Conservation (phyloP, 2,113 vertebrate genomes). For the Plotosus lineatus region DNA sequence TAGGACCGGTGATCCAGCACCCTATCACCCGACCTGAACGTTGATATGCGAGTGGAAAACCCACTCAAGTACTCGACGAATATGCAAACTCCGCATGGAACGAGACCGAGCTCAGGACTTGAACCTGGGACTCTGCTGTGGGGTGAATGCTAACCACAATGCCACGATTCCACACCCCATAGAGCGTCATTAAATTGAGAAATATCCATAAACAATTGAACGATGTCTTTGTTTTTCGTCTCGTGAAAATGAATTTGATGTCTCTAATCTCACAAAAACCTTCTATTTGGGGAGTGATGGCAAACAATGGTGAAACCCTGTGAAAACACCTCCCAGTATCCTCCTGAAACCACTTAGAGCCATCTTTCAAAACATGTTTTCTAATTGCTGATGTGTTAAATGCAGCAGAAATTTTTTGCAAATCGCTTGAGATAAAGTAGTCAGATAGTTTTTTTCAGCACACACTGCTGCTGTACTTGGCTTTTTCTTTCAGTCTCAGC, state of each 20-base stretch:
- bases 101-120: no score
- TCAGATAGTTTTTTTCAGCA: constrained; percentile 2
- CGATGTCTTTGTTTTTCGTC: constrained; percentile 51
- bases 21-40: no score
- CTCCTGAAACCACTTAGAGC: background rate
- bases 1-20: no score
- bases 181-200: constrained; percentile 79
- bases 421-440: background rate
- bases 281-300: background rate
- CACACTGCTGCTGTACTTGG: background rate
- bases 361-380: background rate
- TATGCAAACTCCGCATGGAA: no score
- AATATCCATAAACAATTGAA: constrained; percentile 77
- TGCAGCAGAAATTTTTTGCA: constrained; percentile 1
- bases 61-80: no score
- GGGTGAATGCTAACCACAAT: no score
- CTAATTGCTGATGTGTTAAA: constrained; percentile 13
- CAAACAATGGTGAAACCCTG: constrained; percentile 5
- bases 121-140: no score
- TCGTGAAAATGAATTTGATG: constrained; percentile 30
- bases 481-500: constrained; percentile 80
- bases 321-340: background rate
- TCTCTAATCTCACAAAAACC: constrained; percentile 17
- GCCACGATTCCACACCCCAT: no score
- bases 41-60: no score